Base-by-base conservation (phyloP, 2,113 vertebrate genomes). In the Barbus barbus region DNA sequence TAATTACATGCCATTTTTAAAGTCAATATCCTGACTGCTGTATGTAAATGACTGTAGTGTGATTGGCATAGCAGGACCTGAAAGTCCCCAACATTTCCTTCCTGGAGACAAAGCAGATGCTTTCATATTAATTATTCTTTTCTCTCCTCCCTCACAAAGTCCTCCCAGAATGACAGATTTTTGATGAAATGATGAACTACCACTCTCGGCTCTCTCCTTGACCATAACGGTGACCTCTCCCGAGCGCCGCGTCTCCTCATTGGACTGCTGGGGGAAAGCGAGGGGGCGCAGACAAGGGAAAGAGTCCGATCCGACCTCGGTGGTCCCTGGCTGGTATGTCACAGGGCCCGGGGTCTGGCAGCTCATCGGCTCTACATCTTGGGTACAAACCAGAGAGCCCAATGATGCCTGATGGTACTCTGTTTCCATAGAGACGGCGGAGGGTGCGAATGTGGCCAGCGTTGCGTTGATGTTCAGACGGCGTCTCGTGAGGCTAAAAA, bases 151-250 rank as follows among this genome's bases (percentile, higher is more conserved):
- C 33, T 22, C 20, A 36, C 36, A 71, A n/a, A 61, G 61, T n/a
- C 12, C 33, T 61, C 33, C 28, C 31, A 36, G 36, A n/a, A 41
- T 0, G 33, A 78, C 26, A 60, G 24, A n/a, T n/a, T 65, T 65
- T 28, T 28, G 31, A 76, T 51, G 44, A 51, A 61, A 24, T 26
- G 67, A 36, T 6, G 18, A 86, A 91, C 89, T 90, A 95, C 93
- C 90, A 85, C 93, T 94, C 87, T 91, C 93, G 88, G 91, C 93
- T 69, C 93, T 96, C 90, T 92, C 95, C 88, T 93, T 94, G 91
- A 92, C 89, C 88, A 91, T 89, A 11, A 91, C 90, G 84, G 93
- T 94, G 24, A 88, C 93, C 88, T 93, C 94, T 84, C 86, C 90
- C 74, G 88, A 92, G 88, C 56, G 85, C 79, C 75, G 92, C 83